These are phyloP conservation scores for Lottia scabra DNA, from an alignment of 2,888 invertebrate species.

Conservation along the genomic window DNA sequence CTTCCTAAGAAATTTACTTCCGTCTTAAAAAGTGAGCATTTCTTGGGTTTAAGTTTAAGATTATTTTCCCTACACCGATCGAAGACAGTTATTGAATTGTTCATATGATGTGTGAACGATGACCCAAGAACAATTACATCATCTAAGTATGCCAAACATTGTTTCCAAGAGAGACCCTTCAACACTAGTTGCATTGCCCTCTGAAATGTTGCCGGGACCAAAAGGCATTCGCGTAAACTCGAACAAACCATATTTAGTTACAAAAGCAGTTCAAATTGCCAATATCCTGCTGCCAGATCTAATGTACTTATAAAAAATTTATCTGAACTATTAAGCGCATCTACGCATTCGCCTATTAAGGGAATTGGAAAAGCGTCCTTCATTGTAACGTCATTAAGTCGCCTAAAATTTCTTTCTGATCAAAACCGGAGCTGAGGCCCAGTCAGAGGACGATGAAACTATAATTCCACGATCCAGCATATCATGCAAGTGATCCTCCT, in stretches of 20 bases:
- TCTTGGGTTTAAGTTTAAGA: slow-evolving; percentile 34
- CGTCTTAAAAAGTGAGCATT: slow-evolving; percentile 25
- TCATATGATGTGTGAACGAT: slow-evolving; percentile 24
- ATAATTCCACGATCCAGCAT: slow-evolving; percentile 5
- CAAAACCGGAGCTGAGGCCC: slow-evolving; percentile 9
- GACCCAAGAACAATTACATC: slow-evolving; percentile 37
- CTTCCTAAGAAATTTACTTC: slow-evolving; percentile 28
- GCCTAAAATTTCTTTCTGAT: no score
- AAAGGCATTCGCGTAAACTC: slow-evolving; percentile 34
- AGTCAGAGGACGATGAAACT: background rate
- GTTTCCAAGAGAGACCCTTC: no score
- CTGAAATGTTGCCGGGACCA: slow-evolving; percentile 36
- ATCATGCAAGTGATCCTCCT: slow-evolving; percentile 9
- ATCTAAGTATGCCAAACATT: slow-evolving; percentile 35
- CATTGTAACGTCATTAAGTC: no score
- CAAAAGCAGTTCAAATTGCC: slow-evolving; percentile 31
- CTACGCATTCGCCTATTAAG: slow-evolving; percentile 4
- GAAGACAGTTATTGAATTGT: slow-evolving; percentile 24
- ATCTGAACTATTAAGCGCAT: no score
- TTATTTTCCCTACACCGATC: background rate
- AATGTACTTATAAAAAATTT: slow-evolving; percentile 18
- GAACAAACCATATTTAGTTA: slow-evolving; percentile 33
- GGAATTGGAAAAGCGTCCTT: background rate
- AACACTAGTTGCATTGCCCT: slow-evolving; percentile 31
- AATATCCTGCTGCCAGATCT: slow-evolving; percentile 29